phyloP scores from a whole-genome alignment of 2,888 invertebrate species.

The Keiferia lycopersicella region DNA sequence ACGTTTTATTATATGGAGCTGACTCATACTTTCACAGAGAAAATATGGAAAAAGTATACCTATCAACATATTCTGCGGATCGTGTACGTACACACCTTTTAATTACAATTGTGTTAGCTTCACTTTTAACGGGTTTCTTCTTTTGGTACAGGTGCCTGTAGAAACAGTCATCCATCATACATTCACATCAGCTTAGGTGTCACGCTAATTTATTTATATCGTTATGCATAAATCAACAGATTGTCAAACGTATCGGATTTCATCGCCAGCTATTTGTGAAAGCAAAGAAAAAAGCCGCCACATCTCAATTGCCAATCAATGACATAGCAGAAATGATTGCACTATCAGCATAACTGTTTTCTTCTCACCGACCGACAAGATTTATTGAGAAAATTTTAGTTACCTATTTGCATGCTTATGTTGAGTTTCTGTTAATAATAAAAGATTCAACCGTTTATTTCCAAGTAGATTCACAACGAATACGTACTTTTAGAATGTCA shows the following conservation, averaged over 20 bases:
- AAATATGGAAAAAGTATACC: too few species aligned
- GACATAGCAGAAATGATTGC: slow-evolving; percentile 48
- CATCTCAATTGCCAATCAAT: slow-evolving; percentile 49
- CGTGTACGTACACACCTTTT: too few species aligned
- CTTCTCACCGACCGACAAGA: not conserved
- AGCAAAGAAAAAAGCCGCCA: slow-evolving; percentile 28
- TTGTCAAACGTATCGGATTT: slow-evolving; percentile 11
- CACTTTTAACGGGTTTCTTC: too few species aligned
- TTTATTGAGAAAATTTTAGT: slow-evolving; percentile 1
- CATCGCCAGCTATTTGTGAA: slow-evolving; percentile 31
- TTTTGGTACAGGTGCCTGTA: too few species aligned
- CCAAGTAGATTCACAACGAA: too few species aligned
- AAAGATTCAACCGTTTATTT: too few species aligned
- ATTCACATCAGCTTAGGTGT: not conserved
- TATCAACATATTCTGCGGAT: too few species aligned
- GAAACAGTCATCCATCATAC: not conserved
- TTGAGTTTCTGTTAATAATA: not conserved
- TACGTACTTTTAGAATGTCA: too few species aligned
- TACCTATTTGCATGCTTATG: not conserved
- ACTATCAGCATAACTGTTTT: slow-evolving; percentile 23
- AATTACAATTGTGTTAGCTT: too few species aligned
- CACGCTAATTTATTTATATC: not conserved
- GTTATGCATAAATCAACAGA: not conserved
- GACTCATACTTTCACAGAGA: too few species aligned
- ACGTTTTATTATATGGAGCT: too few species aligned